Conservation (phyloP, 2,113 vertebrate species). For the Glaucidium brasilianum region DNA sequence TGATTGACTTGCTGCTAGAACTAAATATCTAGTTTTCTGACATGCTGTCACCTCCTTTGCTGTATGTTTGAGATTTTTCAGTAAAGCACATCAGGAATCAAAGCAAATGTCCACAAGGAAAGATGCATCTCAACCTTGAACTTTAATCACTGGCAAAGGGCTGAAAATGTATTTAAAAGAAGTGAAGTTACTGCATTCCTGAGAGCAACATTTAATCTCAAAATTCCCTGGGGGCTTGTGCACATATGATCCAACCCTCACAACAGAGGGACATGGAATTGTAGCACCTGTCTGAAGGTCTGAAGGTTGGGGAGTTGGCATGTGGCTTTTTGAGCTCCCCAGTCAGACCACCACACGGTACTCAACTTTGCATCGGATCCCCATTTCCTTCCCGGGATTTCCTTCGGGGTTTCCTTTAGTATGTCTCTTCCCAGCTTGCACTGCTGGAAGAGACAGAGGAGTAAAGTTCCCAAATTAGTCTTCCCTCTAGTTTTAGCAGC, state of each 20-base stretch:
- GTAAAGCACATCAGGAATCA: conserved; percentile 47
- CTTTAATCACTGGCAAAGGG: neutral
- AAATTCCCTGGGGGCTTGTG: neutral
- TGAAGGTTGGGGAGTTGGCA: neutral
- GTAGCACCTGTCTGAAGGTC: neutral
- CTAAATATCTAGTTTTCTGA: conserved; percentile 54
- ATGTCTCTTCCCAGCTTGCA: neutral
- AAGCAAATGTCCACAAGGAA: conserved; percentile 52
- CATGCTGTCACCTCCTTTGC: conserved; percentile 43
- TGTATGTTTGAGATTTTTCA: neutral
- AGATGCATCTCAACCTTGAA: conserved; percentile 46
- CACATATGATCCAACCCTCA: accelerated
- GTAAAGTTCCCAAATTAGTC: neutral
- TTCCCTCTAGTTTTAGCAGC: neutral
- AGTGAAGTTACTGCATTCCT: conserved; percentile 23
- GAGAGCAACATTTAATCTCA: neutral
- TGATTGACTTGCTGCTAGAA: conserved; percentile 59
- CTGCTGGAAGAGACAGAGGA: neutral
- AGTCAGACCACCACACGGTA: neutral
- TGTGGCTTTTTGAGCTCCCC: neutral
- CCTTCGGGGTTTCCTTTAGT: neutral
- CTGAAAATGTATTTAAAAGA: conserved; percentile 11
- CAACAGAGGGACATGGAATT: neutral
- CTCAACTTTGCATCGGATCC: neutral
- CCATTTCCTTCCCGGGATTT: neutral